Evolutionary conservation across 2,888 invertebrate species (phyloP).

Genomic region (Romanomermis culicivorax): DNA sequence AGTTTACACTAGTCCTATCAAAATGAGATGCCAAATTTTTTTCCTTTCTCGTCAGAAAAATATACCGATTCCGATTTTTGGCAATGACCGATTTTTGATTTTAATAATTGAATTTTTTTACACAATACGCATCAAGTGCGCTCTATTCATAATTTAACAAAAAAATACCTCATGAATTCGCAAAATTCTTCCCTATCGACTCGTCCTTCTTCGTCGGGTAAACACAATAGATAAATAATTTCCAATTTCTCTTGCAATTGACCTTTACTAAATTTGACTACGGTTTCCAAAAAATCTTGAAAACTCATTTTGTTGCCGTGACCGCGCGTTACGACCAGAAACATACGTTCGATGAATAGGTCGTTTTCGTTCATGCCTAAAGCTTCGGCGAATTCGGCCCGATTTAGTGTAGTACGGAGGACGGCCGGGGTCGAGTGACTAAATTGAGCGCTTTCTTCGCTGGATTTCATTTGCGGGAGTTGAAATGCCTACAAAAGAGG

Average conservation of each 20-base stretch:
- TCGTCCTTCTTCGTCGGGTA: conserved; percentile 74
- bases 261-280: conserved; percentile 68
- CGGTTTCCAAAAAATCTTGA: conserved; percentile 71
- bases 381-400: conserved; percentile 77
- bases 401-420: conserved; percentile 45
- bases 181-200: conserved; percentile 79
- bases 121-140: too few relatives aligned
- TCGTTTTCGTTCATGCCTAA: conserved; percentile 84
- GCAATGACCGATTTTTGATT: too few relatives aligned
- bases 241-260: conserved; percentile 36
- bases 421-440: conserved; percentile 2
- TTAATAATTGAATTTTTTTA: too few relatives aligned
- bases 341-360: conserved; percentile 87
- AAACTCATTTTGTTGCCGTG: conserved; percentile 79
- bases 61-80: too few relatives aligned
- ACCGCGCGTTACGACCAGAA: conserved; percentile 84
- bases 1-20: too few relatives aligned
- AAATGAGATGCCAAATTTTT: too few relatives aligned
- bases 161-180: conserved; percentile 57
- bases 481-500: conserved; percentile 9
- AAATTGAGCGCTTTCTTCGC: not conserved
- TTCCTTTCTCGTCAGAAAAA: too few relatives aligned
- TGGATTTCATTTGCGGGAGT: not conserved
- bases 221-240: conserved; percentile 92
- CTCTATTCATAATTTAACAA: too few relatives aligned